phyloP scores from a whole-genome alignment of 2,797 vertebrate genomes.

The Corythornis leucogaster region DNA sequence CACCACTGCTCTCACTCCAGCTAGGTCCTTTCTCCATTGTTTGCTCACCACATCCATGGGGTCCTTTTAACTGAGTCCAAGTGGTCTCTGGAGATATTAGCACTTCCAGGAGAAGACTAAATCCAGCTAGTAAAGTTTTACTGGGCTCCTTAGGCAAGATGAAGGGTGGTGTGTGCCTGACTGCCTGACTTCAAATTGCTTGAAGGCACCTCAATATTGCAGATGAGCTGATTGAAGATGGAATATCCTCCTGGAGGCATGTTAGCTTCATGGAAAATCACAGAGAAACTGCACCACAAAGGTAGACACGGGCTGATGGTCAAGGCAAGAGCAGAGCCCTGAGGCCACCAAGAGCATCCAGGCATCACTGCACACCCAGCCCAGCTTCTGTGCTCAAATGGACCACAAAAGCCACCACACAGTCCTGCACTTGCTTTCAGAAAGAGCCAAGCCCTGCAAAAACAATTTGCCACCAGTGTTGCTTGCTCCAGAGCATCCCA shows the following conservation, averaged over 20 bases:
- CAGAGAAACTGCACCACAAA: neutral
- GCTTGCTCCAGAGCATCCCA: neutral
- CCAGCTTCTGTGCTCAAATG: neutral
- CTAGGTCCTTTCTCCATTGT: neutral
- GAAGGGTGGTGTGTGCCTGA: neutral
- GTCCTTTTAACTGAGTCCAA: neutral
- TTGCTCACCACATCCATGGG: neutral
- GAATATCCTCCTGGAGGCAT: neutral
- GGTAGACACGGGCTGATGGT: too few species aligned
- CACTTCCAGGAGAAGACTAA: neutral
- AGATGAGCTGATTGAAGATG: neutral
- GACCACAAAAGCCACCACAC: accelerated
- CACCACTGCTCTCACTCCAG: accelerated
- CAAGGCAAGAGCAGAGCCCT: neutral
- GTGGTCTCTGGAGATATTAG: neutral
- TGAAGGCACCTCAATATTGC: neutral
- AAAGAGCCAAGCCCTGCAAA: neutral
- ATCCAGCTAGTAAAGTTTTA: neutral
- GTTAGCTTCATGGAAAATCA: neutral
- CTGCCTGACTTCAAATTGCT: neutral
- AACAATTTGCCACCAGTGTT: neutral
- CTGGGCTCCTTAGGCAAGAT: neutral
- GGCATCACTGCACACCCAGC: neutral
- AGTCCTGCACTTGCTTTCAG: neutral
- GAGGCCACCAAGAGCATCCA: neutral